These are phyloP conservation scores for Meleagris gallopavo DNA, from an alignment of 2,113 vertebrate species.

Conservation along the genomic window DNA sequence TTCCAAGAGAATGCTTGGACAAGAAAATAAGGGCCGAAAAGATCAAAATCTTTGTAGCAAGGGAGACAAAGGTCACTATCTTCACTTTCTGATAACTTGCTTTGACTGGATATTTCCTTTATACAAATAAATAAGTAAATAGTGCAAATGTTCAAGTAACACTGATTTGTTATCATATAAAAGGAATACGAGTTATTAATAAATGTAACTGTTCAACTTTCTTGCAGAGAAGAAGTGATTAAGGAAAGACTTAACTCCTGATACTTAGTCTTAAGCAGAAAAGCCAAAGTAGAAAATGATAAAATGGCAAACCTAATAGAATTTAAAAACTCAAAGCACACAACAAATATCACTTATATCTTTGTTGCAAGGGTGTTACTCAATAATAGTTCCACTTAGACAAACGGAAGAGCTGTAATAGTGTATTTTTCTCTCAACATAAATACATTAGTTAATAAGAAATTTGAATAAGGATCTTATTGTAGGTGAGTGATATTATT, in stretches of 20 bases:
- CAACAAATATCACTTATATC: neutral
- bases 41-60: neutral
- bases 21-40: neutral
- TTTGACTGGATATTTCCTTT: neutral
- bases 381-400: neutral
- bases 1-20: neutral
- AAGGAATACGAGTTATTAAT: slow-evolving; percentile 26
- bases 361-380: neutral
- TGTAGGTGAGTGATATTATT: slow-evolving; percentile 13
- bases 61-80: neutral
- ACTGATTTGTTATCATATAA: neutral
- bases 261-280: neutral
- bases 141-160: slow-evolving; percentile 6
- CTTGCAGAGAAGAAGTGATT: neutral
- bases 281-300: neutral
- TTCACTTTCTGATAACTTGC: neutral
- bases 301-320: neutral
- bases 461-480: neutral
- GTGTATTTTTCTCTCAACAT: neutral
- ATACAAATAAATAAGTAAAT: slow-evolving; percentile 14
- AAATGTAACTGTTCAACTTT: slow-evolving; percentile 19
- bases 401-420: neutral
- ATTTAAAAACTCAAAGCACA: neutral
- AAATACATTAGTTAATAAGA: slow-evolving; percentile 10
- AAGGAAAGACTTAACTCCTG: neutral